A percentile compares a stretch with the other conserved stretches of the same genome.
Conservation (phyloP, 1,140 invertebrate genomes). For the Drosophila lacteicornis region DNA sequence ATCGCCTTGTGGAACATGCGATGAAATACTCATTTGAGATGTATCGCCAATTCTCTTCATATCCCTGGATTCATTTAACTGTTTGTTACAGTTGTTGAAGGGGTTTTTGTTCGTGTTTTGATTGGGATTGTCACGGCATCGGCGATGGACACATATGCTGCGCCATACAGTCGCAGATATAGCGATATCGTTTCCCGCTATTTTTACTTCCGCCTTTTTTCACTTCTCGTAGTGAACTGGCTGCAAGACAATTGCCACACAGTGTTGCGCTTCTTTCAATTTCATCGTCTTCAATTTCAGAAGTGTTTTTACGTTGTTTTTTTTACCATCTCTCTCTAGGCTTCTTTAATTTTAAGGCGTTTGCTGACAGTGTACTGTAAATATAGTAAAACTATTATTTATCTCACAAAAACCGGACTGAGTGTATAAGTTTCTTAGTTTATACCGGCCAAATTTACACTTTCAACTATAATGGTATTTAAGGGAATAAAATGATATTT, state of each 20-base stretch:
- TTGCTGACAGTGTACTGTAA: constrained; percentile 47
- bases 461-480: too few relatives aligned
- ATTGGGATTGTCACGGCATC: constrained; percentile 77
- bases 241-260: constrained; percentile 69
- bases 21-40: constrained; percentile 33
- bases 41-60: constrained; percentile 60
- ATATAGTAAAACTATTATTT: background rate
- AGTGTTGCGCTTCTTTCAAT: constrained; percentile 57
- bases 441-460: too few relatives aligned
- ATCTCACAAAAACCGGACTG: too few relatives aligned
- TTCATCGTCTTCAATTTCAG: constrained; percentile 1
- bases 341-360: constrained; percentile 42
- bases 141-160: constrained; percentile 52
- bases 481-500: too few relatives aligned
- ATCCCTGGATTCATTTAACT: constrained; percentile 23
- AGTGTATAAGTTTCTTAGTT: background rate
- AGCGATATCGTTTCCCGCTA: constrained; percentile 7
- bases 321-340: background rate
- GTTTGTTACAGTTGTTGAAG: constrained; percentile 24
- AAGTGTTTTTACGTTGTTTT: constrained; percentile 33
- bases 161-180: constrained; percentile 17
- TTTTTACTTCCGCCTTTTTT: constrained; percentile 12
- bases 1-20: constrained; percentile 15
- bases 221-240: constrained; percentile 34
- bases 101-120: constrained; percentile 48